Evolutionary conservation across 2,888 invertebrate genomes (phyloP).

Genomic region (Panopea generosa): DNA sequence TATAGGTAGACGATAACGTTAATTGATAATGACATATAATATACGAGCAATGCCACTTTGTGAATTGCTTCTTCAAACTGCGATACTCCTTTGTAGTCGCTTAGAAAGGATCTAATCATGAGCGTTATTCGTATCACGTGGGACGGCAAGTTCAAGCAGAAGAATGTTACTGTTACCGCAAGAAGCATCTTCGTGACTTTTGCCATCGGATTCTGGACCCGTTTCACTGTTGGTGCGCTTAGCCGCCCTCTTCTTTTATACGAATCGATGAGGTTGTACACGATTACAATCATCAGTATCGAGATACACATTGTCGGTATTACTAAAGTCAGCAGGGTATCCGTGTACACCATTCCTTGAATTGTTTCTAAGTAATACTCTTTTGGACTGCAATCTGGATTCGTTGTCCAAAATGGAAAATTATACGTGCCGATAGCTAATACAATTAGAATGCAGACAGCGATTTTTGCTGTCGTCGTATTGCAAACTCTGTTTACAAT

Average conservation of each 20-base stretch:
- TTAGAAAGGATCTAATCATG: slow-evolving; percentile 49
- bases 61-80: slow-evolving; percentile 41
- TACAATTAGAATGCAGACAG: slow-evolving; percentile 54
- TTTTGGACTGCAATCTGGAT: slow-evolving; percentile 58
- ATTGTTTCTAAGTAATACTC: slow-evolving; percentile 46
- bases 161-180: slow-evolving; percentile 67
- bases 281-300: slow-evolving; percentile 45
- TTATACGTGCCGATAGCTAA: slow-evolving; percentile 66
- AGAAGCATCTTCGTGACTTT: slow-evolving; percentile 67
- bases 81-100: slow-evolving; percentile 20
- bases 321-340: slow-evolving; percentile 56
- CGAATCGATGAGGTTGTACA: slow-evolving; percentile 45
- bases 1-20: slow-evolving; percentile 73
- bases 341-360: slow-evolving; percentile 65
- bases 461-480: slow-evolving; percentile 61
- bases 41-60: slow-evolving; percentile 68
- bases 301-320: slow-evolving; percentile 36
- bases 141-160: slow-evolving; percentile 70
- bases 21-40: slow-evolving; percentile 72
- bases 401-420: slow-evolving; percentile 71
- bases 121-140: slow-evolving; percentile 65
- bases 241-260: slow-evolving; percentile 47
- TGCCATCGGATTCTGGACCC: slow-evolving; percentile 49
- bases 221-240: slow-evolving; percentile 22
- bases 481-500: slow-evolving; percentile 80